Evolutionary conservation across 2,113 vertebrate genomes (phyloP).

Genomic region (Corythornis madagascariensis): DNA sequence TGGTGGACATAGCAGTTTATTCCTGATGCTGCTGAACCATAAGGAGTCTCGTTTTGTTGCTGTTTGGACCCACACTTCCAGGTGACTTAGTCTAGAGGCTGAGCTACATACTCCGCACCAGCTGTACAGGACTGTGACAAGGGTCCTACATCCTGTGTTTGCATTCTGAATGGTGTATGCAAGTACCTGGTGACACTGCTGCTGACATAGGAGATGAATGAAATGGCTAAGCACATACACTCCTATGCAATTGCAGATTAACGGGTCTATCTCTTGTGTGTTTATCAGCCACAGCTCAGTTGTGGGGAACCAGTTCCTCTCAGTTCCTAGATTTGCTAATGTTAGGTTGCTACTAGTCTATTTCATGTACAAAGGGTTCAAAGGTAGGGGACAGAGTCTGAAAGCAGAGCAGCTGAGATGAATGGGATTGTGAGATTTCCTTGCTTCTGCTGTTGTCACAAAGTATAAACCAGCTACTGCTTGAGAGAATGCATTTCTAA

Average conservation of each 20-base stretch:
- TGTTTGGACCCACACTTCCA: background rate
- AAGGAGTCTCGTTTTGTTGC: background rate
- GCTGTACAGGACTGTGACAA: background rate
- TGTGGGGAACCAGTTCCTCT: background rate
- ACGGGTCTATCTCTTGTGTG: background rate
- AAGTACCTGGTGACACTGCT: background rate
- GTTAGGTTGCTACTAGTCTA: background rate
- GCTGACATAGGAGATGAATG: background rate
- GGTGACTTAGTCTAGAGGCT: background rate
- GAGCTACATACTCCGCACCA: background rate
- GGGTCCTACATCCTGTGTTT: background rate
- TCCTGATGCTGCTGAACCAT: background rate
- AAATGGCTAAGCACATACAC: background rate
- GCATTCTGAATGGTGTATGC: fast-evolving
- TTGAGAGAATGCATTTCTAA: background rate
- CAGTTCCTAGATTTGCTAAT: background rate
- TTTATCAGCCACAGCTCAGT: background rate
- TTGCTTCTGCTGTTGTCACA: background rate
- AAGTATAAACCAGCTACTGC: background rate
- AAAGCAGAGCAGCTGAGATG: background rate
- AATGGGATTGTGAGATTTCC: background rate
- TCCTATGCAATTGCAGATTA: fast-evolving
- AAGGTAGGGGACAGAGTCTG: background rate
- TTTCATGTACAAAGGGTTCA: background rate
- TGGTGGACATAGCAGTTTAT: background rate